These are phyloP conservation scores for Hemithea aestivaria DNA, from an alignment of 2,888 invertebrate genomes.

Conservation along the genomic window DNA sequence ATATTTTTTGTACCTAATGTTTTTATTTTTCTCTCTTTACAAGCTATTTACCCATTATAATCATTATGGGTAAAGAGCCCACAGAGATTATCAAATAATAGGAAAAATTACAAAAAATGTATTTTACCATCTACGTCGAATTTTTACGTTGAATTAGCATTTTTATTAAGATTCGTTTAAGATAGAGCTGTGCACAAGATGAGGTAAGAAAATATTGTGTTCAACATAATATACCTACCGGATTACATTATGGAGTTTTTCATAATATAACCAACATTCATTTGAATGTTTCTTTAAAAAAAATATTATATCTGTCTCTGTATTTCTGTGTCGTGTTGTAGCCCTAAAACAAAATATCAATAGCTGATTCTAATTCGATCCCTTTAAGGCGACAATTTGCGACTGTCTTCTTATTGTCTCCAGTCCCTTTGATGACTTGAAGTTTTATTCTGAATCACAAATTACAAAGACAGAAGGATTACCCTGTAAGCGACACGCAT, in stretches of 20 bases:
- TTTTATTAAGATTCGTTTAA: slow-evolving; percentile 30
- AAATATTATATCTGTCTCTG: no score
- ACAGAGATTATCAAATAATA: no score
- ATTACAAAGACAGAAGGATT: slow-evolving; percentile 61
- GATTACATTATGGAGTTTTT: slow-evolving; percentile 2
- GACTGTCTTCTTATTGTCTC: slow-evolving; percentile 28
- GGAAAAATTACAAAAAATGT: no score
- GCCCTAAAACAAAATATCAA: slow-evolving; percentile 14
- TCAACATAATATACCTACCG: slow-evolving; percentile 5
- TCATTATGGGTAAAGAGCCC: no score
- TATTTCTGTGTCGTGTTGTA: slow-evolving; percentile 1
- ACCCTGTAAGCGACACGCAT: slow-evolving; percentile 59
- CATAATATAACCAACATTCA: no score
- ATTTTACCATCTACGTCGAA: no score
- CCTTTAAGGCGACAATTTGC: slow-evolving; percentile 22
- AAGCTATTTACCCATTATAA: no score
- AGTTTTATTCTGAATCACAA: slow-evolving; percentile 61
- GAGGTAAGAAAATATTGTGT: slow-evolving; percentile 19
- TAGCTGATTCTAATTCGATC: slow-evolving; percentile 22
- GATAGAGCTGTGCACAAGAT: slow-evolving; percentile 26
- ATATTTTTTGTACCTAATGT: no score
- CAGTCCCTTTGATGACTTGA: slow-evolving; percentile 44
- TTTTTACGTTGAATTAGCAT: slow-evolving; percentile 11
- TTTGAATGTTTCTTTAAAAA: no score
- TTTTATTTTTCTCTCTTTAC: no score